Percentiles rank a stretch among this genome's conserved stretches.
These are phyloP conservation scores for Antitype chi DNA, from an alignment of 2,888 invertebrate species.

Conservation along the genomic window DNA sequence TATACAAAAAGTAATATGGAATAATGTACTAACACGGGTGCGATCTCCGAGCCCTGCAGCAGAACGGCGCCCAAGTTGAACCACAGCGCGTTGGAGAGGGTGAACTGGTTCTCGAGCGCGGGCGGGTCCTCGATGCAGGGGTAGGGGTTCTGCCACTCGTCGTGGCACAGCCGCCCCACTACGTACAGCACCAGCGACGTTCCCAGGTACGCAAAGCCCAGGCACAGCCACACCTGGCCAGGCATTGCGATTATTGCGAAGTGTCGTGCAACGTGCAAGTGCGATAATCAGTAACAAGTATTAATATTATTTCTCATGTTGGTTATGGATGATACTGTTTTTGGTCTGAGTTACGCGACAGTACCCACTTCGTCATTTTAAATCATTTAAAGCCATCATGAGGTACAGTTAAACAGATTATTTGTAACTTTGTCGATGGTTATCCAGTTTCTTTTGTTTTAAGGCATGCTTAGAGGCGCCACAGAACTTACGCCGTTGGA, in stretches of 20 bases:
- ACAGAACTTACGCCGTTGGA: conserved; percentile 90
- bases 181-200: conserved; percentile 95
- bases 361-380: not conserved
- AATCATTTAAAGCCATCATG: not conserved
- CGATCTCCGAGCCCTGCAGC: conserved; percentile 97
- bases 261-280: not conserved
- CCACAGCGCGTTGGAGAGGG: conserved; percentile 96
- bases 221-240: conserved; percentile 95
- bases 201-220: conserved; percentile 95
- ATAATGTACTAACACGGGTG: conserved; percentile 94
- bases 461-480: not conserved
- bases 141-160: conserved; percentile 97
- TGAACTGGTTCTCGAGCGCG: conserved; percentile 96
- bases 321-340: not conserved
- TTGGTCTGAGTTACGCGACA: not conserved
- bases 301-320: not conserved
- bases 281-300: not conserved
- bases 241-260: not conserved
- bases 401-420: not conserved
- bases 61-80: conserved; percentile 96
- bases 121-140: conserved; percentile 96
- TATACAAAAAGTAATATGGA: not conserved
- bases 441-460: not conserved
- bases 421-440: not conserved
- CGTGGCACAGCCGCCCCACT: conserved; percentile 95